phyloP scores from a whole-genome alignment of 1,140 invertebrate genomes.

The Diachasma alloeum region DNA sequence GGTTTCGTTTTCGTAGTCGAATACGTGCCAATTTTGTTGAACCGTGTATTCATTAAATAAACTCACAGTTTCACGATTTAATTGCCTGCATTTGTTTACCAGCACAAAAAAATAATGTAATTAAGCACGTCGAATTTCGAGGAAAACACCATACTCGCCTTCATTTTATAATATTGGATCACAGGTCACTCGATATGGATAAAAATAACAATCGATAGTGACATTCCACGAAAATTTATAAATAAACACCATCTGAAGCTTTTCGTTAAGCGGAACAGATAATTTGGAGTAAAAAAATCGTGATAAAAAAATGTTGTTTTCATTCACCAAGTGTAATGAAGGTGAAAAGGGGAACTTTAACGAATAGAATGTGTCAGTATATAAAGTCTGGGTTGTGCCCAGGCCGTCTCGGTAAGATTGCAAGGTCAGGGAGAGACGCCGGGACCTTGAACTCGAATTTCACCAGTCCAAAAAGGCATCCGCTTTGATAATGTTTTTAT shows the following conservation, averaged over 20 bases:
- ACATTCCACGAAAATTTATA: not conserved
- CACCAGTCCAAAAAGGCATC: constrained; percentile 19
- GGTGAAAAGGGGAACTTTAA: not conserved
- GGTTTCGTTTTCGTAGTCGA: no score
- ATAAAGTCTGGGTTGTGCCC: constrained; percentile 2
- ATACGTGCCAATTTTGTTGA: no score
- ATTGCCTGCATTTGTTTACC: no score
- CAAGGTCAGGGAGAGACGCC: constrained; percentile 20
- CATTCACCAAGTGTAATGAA: not conserved
- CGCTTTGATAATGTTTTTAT: constrained; percentile 3
- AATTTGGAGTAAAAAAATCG: not conserved
- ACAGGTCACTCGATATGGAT: not conserved
- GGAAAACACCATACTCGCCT: no score
- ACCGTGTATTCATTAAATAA: no score
- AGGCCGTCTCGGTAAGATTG: constrained; percentile 19
- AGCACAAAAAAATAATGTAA: not conserved
- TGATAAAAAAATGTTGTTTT: not conserved
- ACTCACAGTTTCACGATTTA: no score
- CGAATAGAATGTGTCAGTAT: not conserved
- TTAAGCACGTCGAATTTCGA: not conserved
- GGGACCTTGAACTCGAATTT: constrained; percentile 31
- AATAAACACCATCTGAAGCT: not conserved
- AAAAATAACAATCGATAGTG: not conserved
- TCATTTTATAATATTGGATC: not conserved
- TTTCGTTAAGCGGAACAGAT: not conserved